Evolutionary conservation across 2,888 invertebrate genomes (phyloP).

Genomic region (Trachelus stipa): DNA sequence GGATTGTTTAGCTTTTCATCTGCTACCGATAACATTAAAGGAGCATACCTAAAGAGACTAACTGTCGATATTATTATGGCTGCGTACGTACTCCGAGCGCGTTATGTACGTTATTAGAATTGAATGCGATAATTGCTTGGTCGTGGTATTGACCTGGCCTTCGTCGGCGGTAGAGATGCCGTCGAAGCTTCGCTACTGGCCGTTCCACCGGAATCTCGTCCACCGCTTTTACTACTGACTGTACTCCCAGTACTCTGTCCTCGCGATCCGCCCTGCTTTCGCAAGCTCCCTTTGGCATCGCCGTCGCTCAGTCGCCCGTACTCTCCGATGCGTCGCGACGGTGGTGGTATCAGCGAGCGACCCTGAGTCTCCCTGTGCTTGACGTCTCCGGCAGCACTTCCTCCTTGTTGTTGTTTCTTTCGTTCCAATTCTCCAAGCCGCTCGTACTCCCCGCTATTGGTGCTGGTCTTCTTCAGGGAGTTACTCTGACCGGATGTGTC

Average conservation of each 20-base stretch:
- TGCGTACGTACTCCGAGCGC: slow-evolving; percentile 19
- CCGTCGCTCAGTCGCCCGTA: slow-evolving; percentile 72
- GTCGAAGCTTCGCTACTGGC: slow-evolving; percentile 71
- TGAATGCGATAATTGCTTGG: slow-evolving; percentile 81
- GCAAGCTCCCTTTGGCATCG: slow-evolving; percentile 51
- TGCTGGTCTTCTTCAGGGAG: slow-evolving; percentile 38
- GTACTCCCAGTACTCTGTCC: slow-evolving; percentile 62
- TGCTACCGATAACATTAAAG: slow-evolving; percentile 13
- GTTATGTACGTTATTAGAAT: slow-evolving; percentile 68
- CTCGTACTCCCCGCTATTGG: slow-evolving; percentile 73
- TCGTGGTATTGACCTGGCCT: slow-evolving; percentile 73
- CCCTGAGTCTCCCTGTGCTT: slow-evolving; percentile 67
- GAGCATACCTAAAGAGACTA: slow-evolving; percentile 32
- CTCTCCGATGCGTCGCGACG: slow-evolving; percentile 71
- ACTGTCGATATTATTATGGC: slow-evolving; percentile 33
- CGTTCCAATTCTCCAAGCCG: slow-evolving; percentile 70
- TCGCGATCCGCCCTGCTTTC: slow-evolving; percentile 51
- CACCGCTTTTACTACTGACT: slow-evolving; percentile 66
- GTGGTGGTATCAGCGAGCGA: slow-evolving; percentile 69
- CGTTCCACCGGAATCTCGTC: slow-evolving; percentile 70
- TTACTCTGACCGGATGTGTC: slow-evolving; percentile 39
- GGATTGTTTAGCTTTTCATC: slow-evolving; percentile 27
- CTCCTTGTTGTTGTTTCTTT: slow-evolving; percentile 56
- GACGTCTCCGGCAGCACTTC: slow-evolving; percentile 53
- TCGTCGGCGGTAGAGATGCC: slow-evolving; percentile 74